Conservation (phyloP, 2,797 vertebrate genomes). For the Geotrypetes seraphini region DNA sequence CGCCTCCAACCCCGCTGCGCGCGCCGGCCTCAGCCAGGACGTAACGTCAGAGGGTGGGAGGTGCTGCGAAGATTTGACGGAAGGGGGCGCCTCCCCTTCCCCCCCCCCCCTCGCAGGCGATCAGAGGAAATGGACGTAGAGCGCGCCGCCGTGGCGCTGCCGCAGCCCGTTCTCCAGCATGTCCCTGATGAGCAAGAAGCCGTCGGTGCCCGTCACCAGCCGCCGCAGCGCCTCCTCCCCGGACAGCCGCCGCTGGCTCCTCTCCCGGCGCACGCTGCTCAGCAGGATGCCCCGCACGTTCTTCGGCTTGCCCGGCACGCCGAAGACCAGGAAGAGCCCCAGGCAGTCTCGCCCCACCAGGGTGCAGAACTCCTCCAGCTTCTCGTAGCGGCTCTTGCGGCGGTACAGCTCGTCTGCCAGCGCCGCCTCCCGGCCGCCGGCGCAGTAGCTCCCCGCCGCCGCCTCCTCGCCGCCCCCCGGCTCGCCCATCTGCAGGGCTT, state of each 20-base stretch:
- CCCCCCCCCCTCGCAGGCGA: no score
- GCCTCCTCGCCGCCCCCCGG: background rate
- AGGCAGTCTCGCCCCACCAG: slow-evolving; percentile 40
- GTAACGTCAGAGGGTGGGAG: no score
- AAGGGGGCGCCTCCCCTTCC: no score
- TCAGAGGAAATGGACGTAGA: slow-evolving; percentile 36
- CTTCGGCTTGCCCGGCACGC: slow-evolving; percentile 37
- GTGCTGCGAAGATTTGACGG: no score
- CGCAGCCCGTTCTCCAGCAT: slow-evolving; percentile 30
- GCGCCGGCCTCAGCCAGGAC: no score
- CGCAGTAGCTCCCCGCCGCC: background rate
- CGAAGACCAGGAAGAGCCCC: slow-evolving; percentile 29
- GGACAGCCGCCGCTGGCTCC: background rate
- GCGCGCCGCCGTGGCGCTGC: slow-evolving; percentile 14
- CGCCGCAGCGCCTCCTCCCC: background rate
- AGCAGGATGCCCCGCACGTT: slow-evolving; percentile 32
- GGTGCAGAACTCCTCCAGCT: slow-evolving; percentile 34
- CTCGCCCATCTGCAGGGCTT: slow-evolving; percentile 24
- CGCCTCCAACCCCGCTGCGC: no score
- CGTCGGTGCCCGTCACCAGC: slow-evolving; percentile 23
- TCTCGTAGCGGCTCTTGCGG: slow-evolving; percentile 23
- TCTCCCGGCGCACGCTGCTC: slow-evolving; percentile 25
- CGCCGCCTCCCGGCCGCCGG: background rate
- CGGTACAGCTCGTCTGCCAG: background rate
- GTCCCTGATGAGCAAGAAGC: slow-evolving; percentile 27